A percentile compares a stretch with the other conserved stretches of the same genome.
phyloP scores from a whole-genome alignment of 2,888 invertebrate species.

The Cheilosia scutellata region DNA sequence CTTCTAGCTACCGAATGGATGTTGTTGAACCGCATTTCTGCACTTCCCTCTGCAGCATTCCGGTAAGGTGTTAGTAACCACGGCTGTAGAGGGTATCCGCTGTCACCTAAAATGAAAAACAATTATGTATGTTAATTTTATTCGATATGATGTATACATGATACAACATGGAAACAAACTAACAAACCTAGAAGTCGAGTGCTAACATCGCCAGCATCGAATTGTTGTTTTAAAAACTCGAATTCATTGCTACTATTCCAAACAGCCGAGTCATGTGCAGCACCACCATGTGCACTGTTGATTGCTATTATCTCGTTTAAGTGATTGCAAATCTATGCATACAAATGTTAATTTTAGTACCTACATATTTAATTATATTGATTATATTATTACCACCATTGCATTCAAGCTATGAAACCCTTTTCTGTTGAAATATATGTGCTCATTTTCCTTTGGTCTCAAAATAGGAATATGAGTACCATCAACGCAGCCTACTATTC shows the following conservation, averaged over 20 bases:
- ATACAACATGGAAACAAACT: conserved; percentile 22
- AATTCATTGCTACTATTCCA: conserved; percentile 33
- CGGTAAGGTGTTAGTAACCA: no score
- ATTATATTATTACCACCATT: conserved; percentile 10
- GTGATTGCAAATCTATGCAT: conserved; percentile 31
- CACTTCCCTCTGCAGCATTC: no score
- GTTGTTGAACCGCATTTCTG: no score
- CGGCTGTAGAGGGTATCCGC: no score
- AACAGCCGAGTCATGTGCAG: conserved; percentile 33
- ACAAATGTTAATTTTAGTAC: not conserved
- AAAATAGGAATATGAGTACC: no score
- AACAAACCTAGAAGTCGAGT: conserved; percentile 26
- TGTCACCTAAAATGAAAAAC: no score
- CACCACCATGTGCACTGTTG: no score
- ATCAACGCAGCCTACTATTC: no score
- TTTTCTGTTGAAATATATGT: conserved; percentile 33
- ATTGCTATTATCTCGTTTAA: no score
- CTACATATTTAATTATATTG: conserved; percentile 10
- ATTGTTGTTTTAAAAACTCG: conserved; percentile 14
- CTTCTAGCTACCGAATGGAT: no score
- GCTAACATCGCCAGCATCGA: conserved; percentile 20
- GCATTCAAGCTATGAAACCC: conserved; percentile 34
- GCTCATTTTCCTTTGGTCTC: no score
- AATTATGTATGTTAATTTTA: not conserved
- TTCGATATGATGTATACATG: no score